Percentiles rank a stretch among this genome's conserved stretches.
These are phyloP conservation scores for Tribolium castaneum DNA, from an alignment of 1,140 invertebrate species.

Conservation along the genomic window DNA sequence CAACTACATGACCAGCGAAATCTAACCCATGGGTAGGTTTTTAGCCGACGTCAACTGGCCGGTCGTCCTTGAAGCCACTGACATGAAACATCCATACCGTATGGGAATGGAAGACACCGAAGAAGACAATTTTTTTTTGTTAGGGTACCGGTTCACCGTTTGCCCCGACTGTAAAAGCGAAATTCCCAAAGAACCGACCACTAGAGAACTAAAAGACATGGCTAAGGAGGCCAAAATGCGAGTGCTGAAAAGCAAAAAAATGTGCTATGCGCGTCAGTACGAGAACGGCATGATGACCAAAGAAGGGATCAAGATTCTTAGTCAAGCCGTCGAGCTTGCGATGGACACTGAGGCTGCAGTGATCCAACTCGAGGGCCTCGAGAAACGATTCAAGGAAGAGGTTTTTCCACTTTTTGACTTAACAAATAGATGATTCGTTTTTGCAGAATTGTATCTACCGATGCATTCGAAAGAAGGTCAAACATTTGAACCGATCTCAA, in stretches of 20 bases:
- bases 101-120: slow-evolving; percentile 62
- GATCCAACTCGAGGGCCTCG: slow-evolving; percentile 62
- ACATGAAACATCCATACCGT: slow-evolving; percentile 65
- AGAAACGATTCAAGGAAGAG: slow-evolving; percentile 2
- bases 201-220: slow-evolving; percentile 65
- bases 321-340: slow-evolving; percentile 64
- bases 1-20: neutral
- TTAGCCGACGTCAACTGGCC: slow-evolving; percentile 44
- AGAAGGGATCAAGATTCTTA: slow-evolving; percentile 63
- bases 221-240: slow-evolving; percentile 64
- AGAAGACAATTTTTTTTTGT: slow-evolving; percentile 48
- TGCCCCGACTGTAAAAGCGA: slow-evolving; percentile 65
- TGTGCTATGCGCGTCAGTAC: slow-evolving; percentile 66
- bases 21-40: slow-evolving; percentile 9
- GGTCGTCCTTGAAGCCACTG: slow-evolving; percentile 58
- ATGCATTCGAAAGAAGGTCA: neutral
- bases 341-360: slow-evolving; percentile 61
- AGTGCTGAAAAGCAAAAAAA: slow-evolving; percentile 65
- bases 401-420: neutral
- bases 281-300: slow-evolving; percentile 66
- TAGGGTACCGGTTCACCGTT: slow-evolving; percentile 15
- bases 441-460: neutral
- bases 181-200: slow-evolving; percentile 65
- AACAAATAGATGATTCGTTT: neutral
- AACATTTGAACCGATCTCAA: neutral